These are phyloP conservation scores for Exaiptasia diaphana DNA, from an alignment of 64 coral and sea anemone species.

Conservation along the genomic window DNA sequence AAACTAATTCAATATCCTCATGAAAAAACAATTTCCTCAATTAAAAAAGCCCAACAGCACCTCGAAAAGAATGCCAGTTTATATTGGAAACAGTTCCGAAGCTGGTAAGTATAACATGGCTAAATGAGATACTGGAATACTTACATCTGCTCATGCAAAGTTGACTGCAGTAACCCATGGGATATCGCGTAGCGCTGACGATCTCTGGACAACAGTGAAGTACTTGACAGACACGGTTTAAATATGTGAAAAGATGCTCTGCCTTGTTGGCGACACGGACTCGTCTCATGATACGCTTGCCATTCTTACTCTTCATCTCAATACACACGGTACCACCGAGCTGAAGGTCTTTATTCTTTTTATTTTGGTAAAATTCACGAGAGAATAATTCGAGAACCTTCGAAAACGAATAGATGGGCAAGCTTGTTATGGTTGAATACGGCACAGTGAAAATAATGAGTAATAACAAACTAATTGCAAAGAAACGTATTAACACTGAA, in stretches of 20 bases:
- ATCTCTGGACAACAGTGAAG: slow-evolving; percentile 82
- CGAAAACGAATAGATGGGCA: too few relatives aligned
- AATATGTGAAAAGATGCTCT: slow-evolving; percentile 74
- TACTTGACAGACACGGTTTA: slow-evolving; percentile 89
- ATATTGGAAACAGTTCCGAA: too few relatives aligned
- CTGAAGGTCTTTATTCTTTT: slow-evolving; percentile 93
- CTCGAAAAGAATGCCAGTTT: too few relatives aligned
- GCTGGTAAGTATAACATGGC: too few relatives aligned
- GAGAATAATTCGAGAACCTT: slow-evolving; percentile 83
- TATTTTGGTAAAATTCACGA: slow-evolving; percentile 94
- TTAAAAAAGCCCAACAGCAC: background rate
- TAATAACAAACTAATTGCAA: too few relatives aligned
- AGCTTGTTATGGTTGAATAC: too few relatives aligned
- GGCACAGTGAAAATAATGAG: too few relatives aligned
- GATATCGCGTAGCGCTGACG: slow-evolving; percentile 72
- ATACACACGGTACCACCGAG: slow-evolving; percentile 92
- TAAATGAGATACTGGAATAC: background rate
- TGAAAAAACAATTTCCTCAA: background rate
- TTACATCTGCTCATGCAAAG: slow-evolving; percentile 73
- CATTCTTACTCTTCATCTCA: slow-evolving; percentile 95
- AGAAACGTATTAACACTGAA: too few relatives aligned
- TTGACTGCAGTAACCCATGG: slow-evolving; percentile 74
- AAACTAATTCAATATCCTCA: background rate
- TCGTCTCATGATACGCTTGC: slow-evolving; percentile 84
- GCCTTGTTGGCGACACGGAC: slow-evolving; percentile 91